Conservation (phyloP, 2,113 vertebrate genomes). For the Chinchilla lanigera region DNA sequence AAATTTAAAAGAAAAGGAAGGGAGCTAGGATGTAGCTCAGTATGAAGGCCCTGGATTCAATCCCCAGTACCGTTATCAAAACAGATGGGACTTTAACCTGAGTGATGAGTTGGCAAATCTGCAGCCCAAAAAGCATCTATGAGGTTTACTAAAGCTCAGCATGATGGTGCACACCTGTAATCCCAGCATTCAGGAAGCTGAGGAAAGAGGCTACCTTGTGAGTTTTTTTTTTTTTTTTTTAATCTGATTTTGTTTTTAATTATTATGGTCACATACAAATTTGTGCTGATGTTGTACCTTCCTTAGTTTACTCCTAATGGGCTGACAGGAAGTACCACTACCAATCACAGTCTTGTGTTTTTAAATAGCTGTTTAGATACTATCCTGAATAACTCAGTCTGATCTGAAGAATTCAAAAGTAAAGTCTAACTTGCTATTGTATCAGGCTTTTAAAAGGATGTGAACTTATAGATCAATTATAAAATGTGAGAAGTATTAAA, state of each 20-base stretch:
- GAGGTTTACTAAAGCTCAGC: background rate
- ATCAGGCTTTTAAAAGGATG: background rate
- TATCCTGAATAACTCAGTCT: background rate
- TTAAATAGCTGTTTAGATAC: background rate
- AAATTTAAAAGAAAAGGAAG: background rate
- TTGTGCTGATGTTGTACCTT: background rate
- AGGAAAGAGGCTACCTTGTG: background rate
- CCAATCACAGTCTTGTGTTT: background rate
- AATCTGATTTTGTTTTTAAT: background rate
- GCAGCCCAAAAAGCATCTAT: background rate
- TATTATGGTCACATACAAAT: background rate
- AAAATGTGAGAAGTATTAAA: background rate
- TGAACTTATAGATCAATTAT: background rate
- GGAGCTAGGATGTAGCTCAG: background rate
- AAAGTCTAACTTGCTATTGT: background rate
- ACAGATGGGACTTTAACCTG: background rate
- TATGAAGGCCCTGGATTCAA: background rate
- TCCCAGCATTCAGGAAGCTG: background rate
- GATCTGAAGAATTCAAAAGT: background rate
- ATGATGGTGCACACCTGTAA: background rate
- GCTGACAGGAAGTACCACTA: background rate
- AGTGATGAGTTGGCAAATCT: background rate
- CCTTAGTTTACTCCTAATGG: background rate
- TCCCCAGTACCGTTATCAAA: background rate
- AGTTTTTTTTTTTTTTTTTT: background rate